A percentile compares a stretch with the other conserved stretches of the same genome.
Conservation (phyloP, 2,888 invertebrate genomes). For the Catocala fraxini region DNA sequence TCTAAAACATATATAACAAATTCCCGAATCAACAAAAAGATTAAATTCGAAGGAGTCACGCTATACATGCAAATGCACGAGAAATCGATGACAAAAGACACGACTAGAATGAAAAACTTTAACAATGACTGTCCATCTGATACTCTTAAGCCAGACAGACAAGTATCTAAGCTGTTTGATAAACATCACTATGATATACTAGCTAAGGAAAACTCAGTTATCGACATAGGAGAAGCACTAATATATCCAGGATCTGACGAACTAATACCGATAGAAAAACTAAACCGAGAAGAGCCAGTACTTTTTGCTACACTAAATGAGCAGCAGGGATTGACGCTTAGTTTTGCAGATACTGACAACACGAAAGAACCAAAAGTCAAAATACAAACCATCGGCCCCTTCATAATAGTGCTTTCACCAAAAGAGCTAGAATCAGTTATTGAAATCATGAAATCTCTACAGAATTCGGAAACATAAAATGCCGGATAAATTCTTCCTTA, state of each 20-base stretch:
- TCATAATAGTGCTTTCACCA: constrained; percentile 12
- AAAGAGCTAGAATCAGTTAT: constrained; percentile 14
- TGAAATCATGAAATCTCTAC: constrained; percentile 11
- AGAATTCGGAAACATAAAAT: background rate
- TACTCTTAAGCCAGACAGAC: too few relatives aligned
- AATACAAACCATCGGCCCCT: constrained; percentile 37
- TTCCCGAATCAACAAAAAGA: constrained; percentile 93
- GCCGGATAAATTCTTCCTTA: constrained; percentile 10
- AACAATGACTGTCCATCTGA: too few relatives aligned
- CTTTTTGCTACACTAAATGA: constrained; percentile 91
- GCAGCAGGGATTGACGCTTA: constrained; percentile 92
- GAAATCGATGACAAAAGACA: constrained; percentile 79
- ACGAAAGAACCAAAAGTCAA: constrained; percentile 95
- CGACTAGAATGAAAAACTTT: too few relatives aligned
- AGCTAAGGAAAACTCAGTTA: too few relatives aligned
- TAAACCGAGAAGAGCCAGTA: constrained; percentile 88
- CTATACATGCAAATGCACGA: constrained; percentile 91
- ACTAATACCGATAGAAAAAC: background rate
- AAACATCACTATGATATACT: too few relatives aligned
- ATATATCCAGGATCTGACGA: background rate
- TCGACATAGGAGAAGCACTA: too few relatives aligned
- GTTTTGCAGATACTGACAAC: constrained; percentile 93
- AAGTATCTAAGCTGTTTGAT: too few relatives aligned
- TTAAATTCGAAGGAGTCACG: constrained; percentile 93
- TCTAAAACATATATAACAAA: constrained; percentile 90